Conservation (phyloP, 2,888 invertebrate species). For the Nemapogon koenigi region DNA sequence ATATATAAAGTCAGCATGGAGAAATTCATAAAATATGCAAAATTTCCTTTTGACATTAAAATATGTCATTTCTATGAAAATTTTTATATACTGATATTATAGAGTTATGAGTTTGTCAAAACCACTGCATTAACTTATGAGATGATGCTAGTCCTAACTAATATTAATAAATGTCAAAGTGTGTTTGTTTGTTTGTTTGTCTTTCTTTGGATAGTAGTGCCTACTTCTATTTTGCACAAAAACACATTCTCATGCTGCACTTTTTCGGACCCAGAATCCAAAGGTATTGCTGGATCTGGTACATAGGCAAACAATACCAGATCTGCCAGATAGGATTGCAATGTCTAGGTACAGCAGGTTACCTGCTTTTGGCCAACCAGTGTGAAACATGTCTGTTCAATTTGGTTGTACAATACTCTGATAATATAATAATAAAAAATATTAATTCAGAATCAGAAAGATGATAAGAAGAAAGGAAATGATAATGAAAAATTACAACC, state of each 20-base stretch:
- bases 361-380: slow-evolving; percentile 2
- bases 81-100: no score
- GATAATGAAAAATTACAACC: slow-evolving; percentile 76
- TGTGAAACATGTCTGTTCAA: not conserved
- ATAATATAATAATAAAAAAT: slow-evolving; percentile 13
- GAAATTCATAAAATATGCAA: no score
- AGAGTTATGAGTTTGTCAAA: no score
- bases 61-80: no score
- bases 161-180: no score
- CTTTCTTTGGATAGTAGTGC: not conserved
- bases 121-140: no score
- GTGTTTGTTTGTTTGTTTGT: no score
- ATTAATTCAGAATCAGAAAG: slow-evolving; percentile 26
- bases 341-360: not conserved
- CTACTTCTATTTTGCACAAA: not conserved
- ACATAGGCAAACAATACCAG: not conserved
- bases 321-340: not conserved
- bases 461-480: slow-evolving; percentile 52
- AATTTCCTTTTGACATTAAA: no score
- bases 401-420: not conserved
- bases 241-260: not conserved
- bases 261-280: not conserved
- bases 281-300: not conserved
- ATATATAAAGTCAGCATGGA: no score
- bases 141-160: no score